Evolutionary conservation across 2,797 vertebrate genomes (phyloP).

Genomic region (Mallotus villosus): DNA sequence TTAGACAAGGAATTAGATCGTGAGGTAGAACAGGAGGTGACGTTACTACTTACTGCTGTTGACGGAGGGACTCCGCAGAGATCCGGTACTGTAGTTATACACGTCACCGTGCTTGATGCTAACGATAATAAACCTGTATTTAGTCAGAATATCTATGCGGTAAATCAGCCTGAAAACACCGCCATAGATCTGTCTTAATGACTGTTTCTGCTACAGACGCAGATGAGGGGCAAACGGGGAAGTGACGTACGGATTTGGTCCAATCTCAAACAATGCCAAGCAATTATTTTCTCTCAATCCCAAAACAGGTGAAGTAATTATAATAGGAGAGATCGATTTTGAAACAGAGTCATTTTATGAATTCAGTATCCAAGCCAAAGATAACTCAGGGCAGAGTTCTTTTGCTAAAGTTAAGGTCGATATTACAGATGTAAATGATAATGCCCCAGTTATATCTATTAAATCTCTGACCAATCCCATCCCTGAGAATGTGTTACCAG

Average conservation of each 20-base stretch:
- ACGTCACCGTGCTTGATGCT: constrained; percentile 64
- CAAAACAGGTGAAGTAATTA: constrained; percentile 57
- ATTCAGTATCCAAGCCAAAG: constrained; percentile 69
- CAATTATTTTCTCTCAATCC: constrained; percentile 55
- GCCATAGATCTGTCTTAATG: constrained; percentile 52
- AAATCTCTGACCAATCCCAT: constrained; percentile 43
- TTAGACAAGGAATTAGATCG: constrained; percentile 63
- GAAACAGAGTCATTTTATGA: constrained; percentile 61
- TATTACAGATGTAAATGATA: constrained; percentile 75
- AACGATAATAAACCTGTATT: constrained; percentile 77
- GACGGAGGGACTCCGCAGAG: constrained; percentile 67
- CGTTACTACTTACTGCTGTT: constrained; percentile 58
- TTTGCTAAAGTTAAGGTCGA: constrained; percentile 60
- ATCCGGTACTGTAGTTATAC: constrained; percentile 64
- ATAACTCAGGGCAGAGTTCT: constrained; percentile 63
- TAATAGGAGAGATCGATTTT: constrained; percentile 60
- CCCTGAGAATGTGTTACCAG: constrained; percentile 39
- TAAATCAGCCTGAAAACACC: constrained; percentile 70
- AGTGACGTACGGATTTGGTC: constrained; percentile 67
- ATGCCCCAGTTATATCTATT: constrained; percentile 48
- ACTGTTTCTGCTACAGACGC: constrained; percentile 68
- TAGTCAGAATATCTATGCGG: constrained; percentile 62
- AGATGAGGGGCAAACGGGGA: constrained; percentile 72
- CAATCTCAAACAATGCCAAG: constrained; percentile 45
- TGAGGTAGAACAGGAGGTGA: constrained; percentile 51